A percentile compares a stretch with the other conserved stretches of the same genome.
These are phyloP conservation scores for Hyperopisus bebe DNA, from an alignment of 2,113 vertebrate species.

Conservation along the genomic window DNA sequence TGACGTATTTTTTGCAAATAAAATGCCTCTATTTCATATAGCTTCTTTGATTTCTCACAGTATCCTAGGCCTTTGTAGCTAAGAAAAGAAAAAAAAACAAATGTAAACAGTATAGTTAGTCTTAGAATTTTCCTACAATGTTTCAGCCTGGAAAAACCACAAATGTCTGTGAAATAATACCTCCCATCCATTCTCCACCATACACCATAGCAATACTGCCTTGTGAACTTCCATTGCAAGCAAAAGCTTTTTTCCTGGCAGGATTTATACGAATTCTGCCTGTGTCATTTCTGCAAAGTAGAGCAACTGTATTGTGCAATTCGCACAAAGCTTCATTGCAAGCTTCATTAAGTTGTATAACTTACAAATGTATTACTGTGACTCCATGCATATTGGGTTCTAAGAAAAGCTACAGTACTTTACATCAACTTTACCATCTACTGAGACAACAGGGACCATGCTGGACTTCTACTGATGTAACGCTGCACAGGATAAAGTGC, in stretches of 20 bases:
- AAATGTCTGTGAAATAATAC: neutral
- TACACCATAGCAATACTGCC: neutral
- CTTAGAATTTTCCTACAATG: neutral
- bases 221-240: neutral
- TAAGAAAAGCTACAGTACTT: neutral
- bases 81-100: neutral
- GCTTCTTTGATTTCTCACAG: conserved; percentile 7
- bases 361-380: neutral
- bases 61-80: neutral
- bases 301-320: neutral
- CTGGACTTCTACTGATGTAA: neutral
- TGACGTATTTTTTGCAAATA: neutral
- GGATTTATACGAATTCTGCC: neutral
- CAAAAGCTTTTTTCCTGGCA: neutral
- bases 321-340: neutral
- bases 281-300: neutral
- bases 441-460: neutral
- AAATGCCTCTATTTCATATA: neutral
- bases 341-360: neutral
- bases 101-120: neutral
- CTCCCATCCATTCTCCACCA: neutral
- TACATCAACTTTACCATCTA: neutral
- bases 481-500: neutral
- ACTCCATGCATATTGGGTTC: neutral
- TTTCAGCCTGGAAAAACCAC: neutral